phyloP scores from a whole-genome alignment of 2,888 invertebrate genomes.

The Latrodectus hesperus region DNA sequence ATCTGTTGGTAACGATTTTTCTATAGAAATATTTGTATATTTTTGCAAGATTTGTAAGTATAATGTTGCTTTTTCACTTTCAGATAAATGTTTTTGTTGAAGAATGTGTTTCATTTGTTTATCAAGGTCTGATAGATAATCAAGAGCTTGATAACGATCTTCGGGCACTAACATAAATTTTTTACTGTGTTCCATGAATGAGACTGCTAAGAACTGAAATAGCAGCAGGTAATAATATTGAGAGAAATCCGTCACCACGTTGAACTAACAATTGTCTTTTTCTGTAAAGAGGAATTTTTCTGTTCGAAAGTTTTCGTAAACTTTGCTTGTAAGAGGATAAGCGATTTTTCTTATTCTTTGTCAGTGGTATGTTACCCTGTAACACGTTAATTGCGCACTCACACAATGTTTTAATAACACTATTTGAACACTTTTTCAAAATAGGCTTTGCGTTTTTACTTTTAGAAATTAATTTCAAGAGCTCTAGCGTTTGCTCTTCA shows the following conservation, averaged over 20 bases:
- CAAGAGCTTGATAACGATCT: background rate
- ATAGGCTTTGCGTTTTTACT: background rate
- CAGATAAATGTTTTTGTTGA: background rate
- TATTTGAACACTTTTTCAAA: background rate
- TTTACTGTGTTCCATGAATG: too few relatives aligned
- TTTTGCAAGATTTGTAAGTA: too few relatives aligned
- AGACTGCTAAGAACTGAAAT: too few relatives aligned
- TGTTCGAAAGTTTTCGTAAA: background rate
- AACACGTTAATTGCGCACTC: too few relatives aligned
- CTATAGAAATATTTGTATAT: background rate
- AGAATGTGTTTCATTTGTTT: background rate
- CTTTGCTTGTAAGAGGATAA: background rate
- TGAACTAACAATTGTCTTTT: too few relatives aligned
- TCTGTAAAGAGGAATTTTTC: background rate
- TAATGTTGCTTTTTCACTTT: background rate
- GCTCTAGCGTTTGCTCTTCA: too few relatives aligned
- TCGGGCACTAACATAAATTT: conserved; percentile 6
- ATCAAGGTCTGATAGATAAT: background rate
- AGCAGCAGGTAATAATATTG: too few relatives aligned
- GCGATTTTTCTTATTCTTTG: background rate
- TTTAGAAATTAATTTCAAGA: background rate
- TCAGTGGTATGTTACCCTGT: background rate
- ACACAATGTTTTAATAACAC: background rate
- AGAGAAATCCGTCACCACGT: too few relatives aligned
- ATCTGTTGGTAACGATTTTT: too few relatives aligned